These are phyloP conservation scores for Neomorphus geoffroyi DNA, from an alignment of 2,797 vertebrate species.

Conservation along the genomic window DNA sequence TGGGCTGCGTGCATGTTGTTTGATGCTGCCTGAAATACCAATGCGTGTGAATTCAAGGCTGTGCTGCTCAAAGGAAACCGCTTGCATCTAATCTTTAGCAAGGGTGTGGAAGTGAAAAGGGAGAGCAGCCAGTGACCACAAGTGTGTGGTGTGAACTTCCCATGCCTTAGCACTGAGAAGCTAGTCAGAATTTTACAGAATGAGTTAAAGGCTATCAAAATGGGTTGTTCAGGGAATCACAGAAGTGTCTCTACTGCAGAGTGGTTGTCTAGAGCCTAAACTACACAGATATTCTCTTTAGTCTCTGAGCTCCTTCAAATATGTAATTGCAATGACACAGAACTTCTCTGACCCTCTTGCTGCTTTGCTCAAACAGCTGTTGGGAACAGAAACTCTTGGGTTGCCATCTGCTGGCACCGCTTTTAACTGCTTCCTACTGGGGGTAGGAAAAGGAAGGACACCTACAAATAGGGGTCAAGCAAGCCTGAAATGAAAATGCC, in stretches of 20 bases:
- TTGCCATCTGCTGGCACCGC: constrained; percentile 54
- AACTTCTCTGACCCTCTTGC: neutral
- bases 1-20: neutral
- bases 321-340: neutral
- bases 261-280: neutral
- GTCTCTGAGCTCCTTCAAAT: neutral
- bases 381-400: neutral
- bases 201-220: neutral
- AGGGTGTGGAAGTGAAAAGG: neutral
- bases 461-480: neutral
- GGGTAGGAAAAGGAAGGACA: neutral
- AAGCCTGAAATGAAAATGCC: neutral
- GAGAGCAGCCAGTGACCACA: neutral
- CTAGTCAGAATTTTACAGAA: neutral
- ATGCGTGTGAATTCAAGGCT: neutral
- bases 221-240: neutral
- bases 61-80: neutral
- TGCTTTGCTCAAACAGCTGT: neutral
- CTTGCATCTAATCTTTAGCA: neutral
- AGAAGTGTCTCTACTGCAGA: neutral
- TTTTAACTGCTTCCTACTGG: neutral
- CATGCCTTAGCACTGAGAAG: neutral
- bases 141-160: neutral
- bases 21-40: neutral
- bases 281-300: neutral